These are phyloP conservation scores for Alsophila aescularia DNA, from an alignment of 2,888 invertebrate genomes.

Conservation along the genomic window DNA sequence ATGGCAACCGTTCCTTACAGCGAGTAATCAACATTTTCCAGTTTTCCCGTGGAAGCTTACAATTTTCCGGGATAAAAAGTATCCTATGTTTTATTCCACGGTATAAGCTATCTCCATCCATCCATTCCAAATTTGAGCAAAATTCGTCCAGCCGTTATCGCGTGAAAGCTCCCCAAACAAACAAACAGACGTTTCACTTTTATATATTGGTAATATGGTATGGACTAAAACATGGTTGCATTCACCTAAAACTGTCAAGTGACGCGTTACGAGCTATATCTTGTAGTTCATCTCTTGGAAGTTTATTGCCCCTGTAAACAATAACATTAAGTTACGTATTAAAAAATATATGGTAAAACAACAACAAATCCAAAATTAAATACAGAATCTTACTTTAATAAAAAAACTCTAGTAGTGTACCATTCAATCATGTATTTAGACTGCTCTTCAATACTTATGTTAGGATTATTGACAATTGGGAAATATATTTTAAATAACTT, in stretches of 20 bases:
- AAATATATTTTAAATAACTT: neutral
- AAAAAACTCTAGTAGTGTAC: neutral
- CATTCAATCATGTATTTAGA: neutral
- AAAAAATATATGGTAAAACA: neutral
- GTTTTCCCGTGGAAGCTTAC: too few species aligned
- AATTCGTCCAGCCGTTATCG: too few species aligned
- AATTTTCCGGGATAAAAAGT: too few species aligned
- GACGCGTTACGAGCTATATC: neutral
- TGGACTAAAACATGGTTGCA: neutral
- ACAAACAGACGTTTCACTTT: too few species aligned
- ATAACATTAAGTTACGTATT: neutral
- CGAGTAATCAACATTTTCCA: too few species aligned
- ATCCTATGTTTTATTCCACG: too few species aligned
- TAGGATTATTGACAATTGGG: neutral
- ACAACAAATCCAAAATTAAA: neutral
- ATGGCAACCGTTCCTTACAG: too few species aligned
- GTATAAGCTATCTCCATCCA: too few species aligned
- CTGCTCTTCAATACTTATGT: neutral
- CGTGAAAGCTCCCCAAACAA: too few species aligned
- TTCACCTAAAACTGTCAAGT: neutral
- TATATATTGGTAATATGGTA: too few species aligned
- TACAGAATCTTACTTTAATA: neutral
- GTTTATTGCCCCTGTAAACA: neutral
- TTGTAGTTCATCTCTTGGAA: neutral
- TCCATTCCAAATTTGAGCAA: too few species aligned